Percentiles rank a stretch among this genome's conserved stretches.
Evolutionary conservation across 2,797 vertebrate genomes (phyloP).

Genomic region (Peromyscus nudipes): DNA sequence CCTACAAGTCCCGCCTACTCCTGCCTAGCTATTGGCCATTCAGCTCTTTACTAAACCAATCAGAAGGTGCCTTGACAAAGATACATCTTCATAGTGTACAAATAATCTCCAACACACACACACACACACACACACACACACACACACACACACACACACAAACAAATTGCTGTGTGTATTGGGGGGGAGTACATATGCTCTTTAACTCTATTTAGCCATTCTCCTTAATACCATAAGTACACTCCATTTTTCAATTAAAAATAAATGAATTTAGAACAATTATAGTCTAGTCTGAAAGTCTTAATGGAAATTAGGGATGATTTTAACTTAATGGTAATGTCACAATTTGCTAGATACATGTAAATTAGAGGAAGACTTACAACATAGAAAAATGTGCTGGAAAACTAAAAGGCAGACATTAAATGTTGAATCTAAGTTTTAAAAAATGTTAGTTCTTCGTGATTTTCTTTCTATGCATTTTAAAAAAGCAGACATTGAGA

Average conservation of each 20-base stretch:
- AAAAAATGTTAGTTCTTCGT: neutral
- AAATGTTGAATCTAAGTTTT: neutral
- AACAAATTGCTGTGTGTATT: neutral
- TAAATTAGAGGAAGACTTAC: neutral
- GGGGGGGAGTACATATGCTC: neutral
- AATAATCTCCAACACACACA: neutral
- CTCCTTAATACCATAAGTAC: neutral
- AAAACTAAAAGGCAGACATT: conserved; percentile 12
- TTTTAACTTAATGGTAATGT: neutral
- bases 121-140: neutral
- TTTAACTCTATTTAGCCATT: neutral
- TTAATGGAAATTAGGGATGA: neutral
- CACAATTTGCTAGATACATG: neutral
- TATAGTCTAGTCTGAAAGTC: neutral
- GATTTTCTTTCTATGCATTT: neutral
- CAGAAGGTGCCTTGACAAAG: neutral
- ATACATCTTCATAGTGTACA: neutral
- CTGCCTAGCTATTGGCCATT: neutral
- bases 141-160: neutral
- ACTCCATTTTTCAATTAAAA: neutral
- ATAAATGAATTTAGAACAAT: conserved; percentile 1
- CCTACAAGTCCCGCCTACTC: neutral
- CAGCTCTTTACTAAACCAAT: neutral
- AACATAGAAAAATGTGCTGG: neutral
- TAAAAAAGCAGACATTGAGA: neutral